A percentile compares a stretch with the other conserved stretches of the same genome.
Evolutionary conservation across 2,888 invertebrate genomes (phyloP).

Genomic region (Caenorhabditis afra): DNA sequence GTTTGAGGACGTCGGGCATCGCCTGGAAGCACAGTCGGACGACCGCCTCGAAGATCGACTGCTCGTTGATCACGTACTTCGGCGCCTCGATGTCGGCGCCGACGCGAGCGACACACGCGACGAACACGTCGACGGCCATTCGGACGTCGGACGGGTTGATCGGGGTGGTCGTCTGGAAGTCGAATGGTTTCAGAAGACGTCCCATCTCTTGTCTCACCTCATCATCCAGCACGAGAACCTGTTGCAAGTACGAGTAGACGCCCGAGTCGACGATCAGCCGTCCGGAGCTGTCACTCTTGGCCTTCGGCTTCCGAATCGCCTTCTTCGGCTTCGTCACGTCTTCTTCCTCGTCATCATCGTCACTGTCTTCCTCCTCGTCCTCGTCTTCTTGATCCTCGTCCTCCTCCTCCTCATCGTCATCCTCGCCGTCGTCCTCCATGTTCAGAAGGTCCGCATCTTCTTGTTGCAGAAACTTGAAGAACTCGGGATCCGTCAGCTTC

Average conservation of each 20-base stretch:
- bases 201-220: conserved; percentile 29
- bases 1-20: conserved; percentile 69
- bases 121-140: conserved; percentile 75
- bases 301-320: conserved; percentile 60
- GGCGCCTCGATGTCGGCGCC: conserved; percentile 74
- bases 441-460: conserved; percentile 78
- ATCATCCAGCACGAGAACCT: conserved; percentile 53
- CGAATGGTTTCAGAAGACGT: background rate
- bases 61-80: conserved; percentile 74
- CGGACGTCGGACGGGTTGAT: conserved; percentile 59
- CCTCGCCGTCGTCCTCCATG: conserved; percentile 65
- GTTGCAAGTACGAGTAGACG: conserved; percentile 66
- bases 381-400: conserved; percentile 35
- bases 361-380: conserved; percentile 64
- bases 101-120: conserved; percentile 76
- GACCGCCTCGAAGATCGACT: conserved; percentile 75
- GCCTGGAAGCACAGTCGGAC: conserved; percentile 75
- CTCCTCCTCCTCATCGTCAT: conserved; percentile 66
- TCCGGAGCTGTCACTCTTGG: conserved; percentile 59
- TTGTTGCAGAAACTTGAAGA: conserved; percentile 75
- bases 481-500: conserved; percentile 72
- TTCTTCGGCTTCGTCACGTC: conserved; percentile 36
- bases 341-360: conserved; percentile 46
- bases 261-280: conserved; percentile 69
- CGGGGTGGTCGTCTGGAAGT: conserved; percentile 53